A percentile compares a stretch with the other conserved stretches of the same genome.
Evolutionary conservation across 2,797 vertebrate species (phyloP).

Genomic region (Streptopelia turtur): DNA sequence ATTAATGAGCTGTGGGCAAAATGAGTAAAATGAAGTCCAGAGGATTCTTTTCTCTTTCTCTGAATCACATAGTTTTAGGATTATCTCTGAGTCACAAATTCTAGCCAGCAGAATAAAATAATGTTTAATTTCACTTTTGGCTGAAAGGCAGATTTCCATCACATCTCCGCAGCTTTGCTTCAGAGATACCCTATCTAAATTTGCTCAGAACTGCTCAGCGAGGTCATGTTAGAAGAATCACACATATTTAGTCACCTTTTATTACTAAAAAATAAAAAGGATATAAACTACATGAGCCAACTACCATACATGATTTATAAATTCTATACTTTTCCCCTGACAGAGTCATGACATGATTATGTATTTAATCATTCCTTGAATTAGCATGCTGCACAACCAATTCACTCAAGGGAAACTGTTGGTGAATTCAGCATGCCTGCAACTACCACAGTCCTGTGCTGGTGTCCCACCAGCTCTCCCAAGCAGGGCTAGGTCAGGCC

Average conservation of each 20-base stretch:
- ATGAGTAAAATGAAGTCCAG: not conserved
- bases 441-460: not conserved
- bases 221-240: conserved; percentile 33
- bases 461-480: not conserved
- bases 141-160: conserved; percentile 62
- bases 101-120: conserved; percentile 25
- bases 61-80: conserved; percentile 19
- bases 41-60: not conserved
- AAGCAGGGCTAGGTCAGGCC: not conserved
- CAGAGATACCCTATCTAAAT: conserved; percentile 23
- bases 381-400: not conserved
- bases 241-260: conserved; percentile 60
- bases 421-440: not conserved
- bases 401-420: not conserved
- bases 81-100: conserved; percentile 67
- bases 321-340: not conserved
- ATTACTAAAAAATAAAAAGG: conserved; percentile 42
- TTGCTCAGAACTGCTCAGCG: conserved; percentile 46
- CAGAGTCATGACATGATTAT: not conserved
- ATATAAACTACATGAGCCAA: conserved; percentile 30
- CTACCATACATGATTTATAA: conserved; percentile 29
- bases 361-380: not conserved
- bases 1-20: not conserved
- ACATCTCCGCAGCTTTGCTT: conserved; percentile 58
- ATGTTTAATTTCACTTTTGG: conserved; percentile 62